Evolutionary conservation across 2,797 vertebrate genomes (phyloP), one percentile per base, ranked within the genome.

Genomic region (Falco cherrug): DNA sequence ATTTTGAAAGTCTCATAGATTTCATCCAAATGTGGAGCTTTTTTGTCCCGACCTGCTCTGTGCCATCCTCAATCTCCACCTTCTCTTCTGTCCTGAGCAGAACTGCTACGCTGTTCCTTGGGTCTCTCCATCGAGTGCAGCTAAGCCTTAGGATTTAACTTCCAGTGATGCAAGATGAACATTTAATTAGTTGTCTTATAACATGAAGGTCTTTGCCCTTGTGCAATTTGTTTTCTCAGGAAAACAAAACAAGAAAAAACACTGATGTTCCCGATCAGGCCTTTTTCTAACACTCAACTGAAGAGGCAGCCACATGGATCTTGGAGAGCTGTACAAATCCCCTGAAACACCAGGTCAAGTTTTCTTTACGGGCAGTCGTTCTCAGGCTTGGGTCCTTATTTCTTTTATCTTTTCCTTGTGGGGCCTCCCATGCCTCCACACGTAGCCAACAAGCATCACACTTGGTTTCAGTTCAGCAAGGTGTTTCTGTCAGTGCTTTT

Each of bases 31-130:
- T 28, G 7, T 17, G 13, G 15, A 67, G 3, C 1, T 56, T 41
- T 47, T 35, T 48, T 39, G 6, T 1, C 4, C 14, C 0, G 0
- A 29, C 15, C 5, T 54, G 5, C 9, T 43, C 20, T 56, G 4
- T 28, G 16, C 3, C 31, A 17, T 3, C 5, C 28, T 69, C 28
- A 33, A 0, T 33, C 24, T 63, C 29, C 16, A 33, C 16, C 10
- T 65, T 50, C 21, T 51, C 5, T 3, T 77, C 35, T 54, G 2
- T 24, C 13, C 17, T 63, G 20, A 54, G n/a, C 2, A 24, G 26
- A 80, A 28, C 2, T 29, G 4, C 6, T 60, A 3, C 47, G 33
- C 3, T 41, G 6, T 57, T 73, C 18, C 11, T 3, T 24, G 16
- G 0, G 24, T 35, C 11, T 60, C 28, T 81, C 16, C 17, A 19